Evolutionary conservation across 1,140 invertebrate genomes (phyloP).

Genomic region (Geopemphigus sp.): DNA sequence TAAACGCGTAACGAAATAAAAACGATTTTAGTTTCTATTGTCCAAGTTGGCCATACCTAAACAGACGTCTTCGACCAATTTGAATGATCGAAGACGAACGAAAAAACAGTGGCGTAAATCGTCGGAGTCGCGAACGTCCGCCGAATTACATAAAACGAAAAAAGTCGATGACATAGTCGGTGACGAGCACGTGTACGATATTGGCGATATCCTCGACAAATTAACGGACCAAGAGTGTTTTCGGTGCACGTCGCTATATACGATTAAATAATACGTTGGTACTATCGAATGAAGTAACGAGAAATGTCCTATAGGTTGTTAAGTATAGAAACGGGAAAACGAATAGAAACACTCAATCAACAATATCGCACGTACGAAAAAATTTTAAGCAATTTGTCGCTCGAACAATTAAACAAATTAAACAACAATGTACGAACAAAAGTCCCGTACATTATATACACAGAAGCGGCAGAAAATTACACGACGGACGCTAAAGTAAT

Average conservation of each 20-base stretch:
- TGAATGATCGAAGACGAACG: not conserved
- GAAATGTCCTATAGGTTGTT: not conserved
- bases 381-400: not conserved
- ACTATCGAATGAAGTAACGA: too few relatives aligned
- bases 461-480: not conserved
- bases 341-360: not conserved
- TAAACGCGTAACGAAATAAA: too few relatives aligned
- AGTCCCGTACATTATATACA: conserved; percentile 5
- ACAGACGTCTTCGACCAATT: not conserved
- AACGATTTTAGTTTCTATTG: not conserved
- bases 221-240: not conserved
- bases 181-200: not conserved
- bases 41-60: not conserved
- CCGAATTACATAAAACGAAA: too few relatives aligned
- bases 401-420: not conserved
- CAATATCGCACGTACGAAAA: not conserved
- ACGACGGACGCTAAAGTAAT: not conserved
- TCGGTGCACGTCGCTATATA: not conserved
- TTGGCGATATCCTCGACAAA: not conserved
- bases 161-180: too few relatives aligned
- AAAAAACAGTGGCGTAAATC: not conserved
- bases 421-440: not conserved
- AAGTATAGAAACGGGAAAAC: not conserved
- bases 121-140: not conserved
- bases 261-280: not conserved